These are phyloP conservation scores for Esperia sulphurella DNA, from an alignment of 2,888 invertebrate genomes.

Conservation along the genomic window DNA sequence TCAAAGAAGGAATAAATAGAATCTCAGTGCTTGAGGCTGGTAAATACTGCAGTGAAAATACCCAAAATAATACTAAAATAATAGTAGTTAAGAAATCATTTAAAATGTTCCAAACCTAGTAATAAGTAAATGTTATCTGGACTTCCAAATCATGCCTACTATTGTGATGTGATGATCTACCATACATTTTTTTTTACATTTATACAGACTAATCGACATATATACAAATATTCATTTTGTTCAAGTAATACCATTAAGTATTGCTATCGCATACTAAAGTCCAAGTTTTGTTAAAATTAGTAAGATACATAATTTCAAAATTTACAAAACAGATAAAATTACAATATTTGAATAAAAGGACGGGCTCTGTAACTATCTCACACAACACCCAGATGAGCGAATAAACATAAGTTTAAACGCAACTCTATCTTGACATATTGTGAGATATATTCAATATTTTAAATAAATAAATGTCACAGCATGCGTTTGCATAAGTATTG, in stretches of 20 bases:
- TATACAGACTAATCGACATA: neutral
- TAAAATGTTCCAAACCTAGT: conserved; percentile 5
- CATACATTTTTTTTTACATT: conserved; percentile 4
- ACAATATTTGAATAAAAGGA: conserved; percentile 1
- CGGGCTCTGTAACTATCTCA: neutral
- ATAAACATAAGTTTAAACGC: no score
- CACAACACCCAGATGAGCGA: neutral
- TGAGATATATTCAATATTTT: no score
- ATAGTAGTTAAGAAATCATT: conserved; percentile 3
- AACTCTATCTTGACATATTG: neutral
- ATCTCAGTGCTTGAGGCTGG: neutral
- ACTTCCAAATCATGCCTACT: conserved; percentile 1
- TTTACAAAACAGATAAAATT: neutral
- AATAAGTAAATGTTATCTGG: neutral
- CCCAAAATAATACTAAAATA: conserved; percentile 7
- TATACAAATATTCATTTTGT: neutral
- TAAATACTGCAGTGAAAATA: conserved; percentile 6
- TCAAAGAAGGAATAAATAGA: neutral
- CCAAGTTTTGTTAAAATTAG: neutral
- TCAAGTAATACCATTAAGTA: conserved; percentile 4
- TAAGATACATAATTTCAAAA: neutral
- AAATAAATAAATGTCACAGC: no score
- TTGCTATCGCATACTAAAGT: conserved; percentile 7
- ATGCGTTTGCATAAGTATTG: no score
- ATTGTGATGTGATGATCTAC: conserved; percentile 5